Evolutionary conservation across 2,888 invertebrate genomes (phyloP), one percentile per base, ranked within the genome.

Genomic region (Heliconius erato): DNA sequence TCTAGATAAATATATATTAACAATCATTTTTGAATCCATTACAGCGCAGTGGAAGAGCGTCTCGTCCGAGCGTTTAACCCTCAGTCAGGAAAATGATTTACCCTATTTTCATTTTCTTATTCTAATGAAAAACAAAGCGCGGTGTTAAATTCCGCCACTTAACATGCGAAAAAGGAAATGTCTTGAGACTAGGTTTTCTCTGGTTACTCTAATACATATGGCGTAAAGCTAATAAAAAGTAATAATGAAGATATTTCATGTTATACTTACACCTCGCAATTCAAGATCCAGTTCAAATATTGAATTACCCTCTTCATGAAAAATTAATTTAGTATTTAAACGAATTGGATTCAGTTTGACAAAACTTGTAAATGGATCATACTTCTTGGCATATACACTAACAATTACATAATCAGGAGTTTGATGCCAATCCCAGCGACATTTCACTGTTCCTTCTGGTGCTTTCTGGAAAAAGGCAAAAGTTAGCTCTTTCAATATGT

Each of bases 391-490:
- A 94, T 98, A 99, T 72, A 99, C 97, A 65, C 99, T 98, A 77
- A 99, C 97, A 83, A 98, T 98, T 0, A 99, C 98, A 91, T 97
- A 96, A 0, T 97, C 96, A 0, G 97, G 97, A 0, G 99, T 99
- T 95, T 99, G 99, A 94, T 99, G 99, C 98, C 99, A 99, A 92
- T 99, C 99, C 96, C 98, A 97, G 40, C 99, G 97, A 90, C 99
- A 99, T 82, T 97, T 96, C 1, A 97, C 95, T 9, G 94, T 94
- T 74, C 96, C 96, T 77, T 96, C 96, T 82, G 96, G 93, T 5
- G 94, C 88, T 85, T 96, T 94, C 97, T 97, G 94, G 28, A 84
- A 82, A 83, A 72, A 9, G 40, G 68, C 63, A 68, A 80, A 54
- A 32, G 40, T 11, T 40, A 40, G 77, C 44, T 19, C 67, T 67